Evolutionary conservation across 2,797 vertebrate species (phyloP), one percentile per base, ranked within the genome.

Genomic region (Poecilia gillii): DNA sequence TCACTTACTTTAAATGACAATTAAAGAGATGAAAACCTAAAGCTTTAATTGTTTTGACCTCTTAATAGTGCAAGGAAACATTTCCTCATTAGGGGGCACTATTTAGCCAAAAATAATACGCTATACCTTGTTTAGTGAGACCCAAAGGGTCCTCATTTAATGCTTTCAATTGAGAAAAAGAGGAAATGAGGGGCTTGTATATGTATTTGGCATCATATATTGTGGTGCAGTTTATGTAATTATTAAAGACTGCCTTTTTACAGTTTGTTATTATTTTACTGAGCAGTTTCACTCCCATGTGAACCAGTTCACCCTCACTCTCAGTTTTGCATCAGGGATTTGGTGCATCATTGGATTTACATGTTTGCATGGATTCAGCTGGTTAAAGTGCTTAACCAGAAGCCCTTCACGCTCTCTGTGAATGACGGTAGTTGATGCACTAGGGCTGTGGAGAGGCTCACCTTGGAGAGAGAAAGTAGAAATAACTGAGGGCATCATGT

Each of bases 51-150:
- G 74, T 79, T 72, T 87, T 28, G 8, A 80, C 23, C 25, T 6
- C 1, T 28, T 78, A 20, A n/a, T 23, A 33, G 31, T 78, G 68
- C 9, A 31, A 49, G 36, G 43, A 76, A 39, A 28, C 1, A 25
- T 59, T 28, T 75, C 8, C 84, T 88, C 92, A 82, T 82, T 75
- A 83, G 93, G 90, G 93, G 92, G 93, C 80, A 73, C 87, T 93
- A 83, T 94, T 89, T 81, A 92, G 88, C 88, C 81, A 82, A 75
- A 71, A 79, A 88, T 89, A 78, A 33, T 20, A 47, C 31, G 5
- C 51, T n/a, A 33, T 18, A n/a, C 31, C 18, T 55, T 72, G 25
- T 77, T 53, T 49, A 76, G 43, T 62, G 36, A 77, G 39, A 71
- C 45, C 33, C 1, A 64, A 0, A 1, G 6, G 57, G 41, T 78